Evolutionary conservation across 2,797 vertebrate genomes (phyloP).

Genomic region (Scarus forsteni): DNA sequence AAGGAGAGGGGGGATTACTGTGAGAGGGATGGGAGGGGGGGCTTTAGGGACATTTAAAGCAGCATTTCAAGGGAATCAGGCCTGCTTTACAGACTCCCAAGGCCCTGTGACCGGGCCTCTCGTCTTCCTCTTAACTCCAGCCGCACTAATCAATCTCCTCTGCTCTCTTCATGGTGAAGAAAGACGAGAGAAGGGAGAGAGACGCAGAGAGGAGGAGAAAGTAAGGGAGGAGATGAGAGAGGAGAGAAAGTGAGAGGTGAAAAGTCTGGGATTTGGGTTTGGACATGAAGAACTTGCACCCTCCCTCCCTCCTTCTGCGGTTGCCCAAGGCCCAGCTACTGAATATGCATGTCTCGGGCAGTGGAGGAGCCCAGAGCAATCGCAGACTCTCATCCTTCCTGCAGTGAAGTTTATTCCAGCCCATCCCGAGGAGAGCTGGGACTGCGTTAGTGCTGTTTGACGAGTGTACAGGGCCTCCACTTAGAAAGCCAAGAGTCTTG

Average conservation of each 20-base stretch:
- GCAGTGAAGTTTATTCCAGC: conserved; percentile 69
- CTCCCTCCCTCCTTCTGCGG: conserved; percentile 29
- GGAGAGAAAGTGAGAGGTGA: conserved; percentile 67
- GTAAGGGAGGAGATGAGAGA: conserved; percentile 20
- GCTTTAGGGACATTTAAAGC: conserved; percentile 79
- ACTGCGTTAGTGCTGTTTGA: conserved; percentile 60
- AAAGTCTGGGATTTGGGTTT: conserved; percentile 64
- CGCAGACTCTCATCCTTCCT: conserved; percentile 57
- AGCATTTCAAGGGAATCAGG: conserved; percentile 79
- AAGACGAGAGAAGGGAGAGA: conserved; percentile 41
- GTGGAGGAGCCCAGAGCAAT: conserved; percentile 72
- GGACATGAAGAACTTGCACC: conserved; percentile 48
- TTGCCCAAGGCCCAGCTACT: conserved; percentile 54
- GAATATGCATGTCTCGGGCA: conserved; percentile 77
- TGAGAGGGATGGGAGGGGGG: conserved; percentile 24
- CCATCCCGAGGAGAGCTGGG: conserved; percentile 55
- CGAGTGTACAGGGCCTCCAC: conserved; percentile 43
- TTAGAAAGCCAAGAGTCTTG: conserved; percentile 61
- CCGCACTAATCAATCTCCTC: conserved; percentile 80
- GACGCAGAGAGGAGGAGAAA: conserved; percentile 31
- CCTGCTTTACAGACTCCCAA: conserved; percentile 67
- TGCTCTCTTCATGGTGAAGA: conserved; percentile 72
- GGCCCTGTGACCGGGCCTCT: conserved; percentile 70
- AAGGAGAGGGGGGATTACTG: conserved; percentile 66
- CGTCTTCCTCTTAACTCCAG: conserved; percentile 74